Evolutionary conservation across 1,140 invertebrate genomes (phyloP).

Genomic region (Cyclargus thomasi): DNA sequence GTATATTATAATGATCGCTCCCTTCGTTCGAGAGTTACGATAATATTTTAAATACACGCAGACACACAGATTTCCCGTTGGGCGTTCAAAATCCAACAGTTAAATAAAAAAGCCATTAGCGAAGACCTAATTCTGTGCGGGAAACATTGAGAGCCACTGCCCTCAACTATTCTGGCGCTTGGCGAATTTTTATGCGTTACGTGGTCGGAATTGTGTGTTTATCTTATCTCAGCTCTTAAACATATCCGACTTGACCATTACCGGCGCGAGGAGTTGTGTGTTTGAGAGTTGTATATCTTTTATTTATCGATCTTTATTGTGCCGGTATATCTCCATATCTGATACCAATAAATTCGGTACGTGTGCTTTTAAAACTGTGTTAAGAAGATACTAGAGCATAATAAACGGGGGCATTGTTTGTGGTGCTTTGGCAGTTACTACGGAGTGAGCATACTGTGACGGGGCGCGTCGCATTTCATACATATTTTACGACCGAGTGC

Average conservation of each 20-base stretch:
- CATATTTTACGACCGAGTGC: too few relatives aligned
- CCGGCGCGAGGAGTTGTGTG: constrained; percentile 16
- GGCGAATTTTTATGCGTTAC: constrained; percentile 22
- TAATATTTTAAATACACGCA: too few relatives aligned
- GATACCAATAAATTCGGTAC: constrained; percentile 18
- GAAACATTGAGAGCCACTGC: constrained; percentile 10
- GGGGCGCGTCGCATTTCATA: too few relatives aligned
- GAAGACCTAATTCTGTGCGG: background rate
- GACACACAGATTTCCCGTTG: too few relatives aligned
- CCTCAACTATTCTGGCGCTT: constrained; percentile 20
- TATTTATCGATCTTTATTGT: constrained; percentile 21
- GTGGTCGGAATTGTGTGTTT: constrained; percentile 17
- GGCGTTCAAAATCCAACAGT: too few relatives aligned
- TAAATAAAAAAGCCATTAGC: too few relatives aligned
- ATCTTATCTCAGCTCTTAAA: constrained; percentile 22
- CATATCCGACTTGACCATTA: constrained; percentile 22
- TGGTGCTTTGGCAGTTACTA: background rate
- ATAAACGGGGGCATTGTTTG: background rate
- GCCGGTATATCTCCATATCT: constrained; percentile 15
- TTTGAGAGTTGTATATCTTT: constrained; percentile 20
- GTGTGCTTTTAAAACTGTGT: constrained; percentile 17
- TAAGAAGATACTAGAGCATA: background rate
- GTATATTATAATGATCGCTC: too few relatives aligned
- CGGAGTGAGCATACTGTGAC: background rate
- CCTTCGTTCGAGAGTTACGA: too few relatives aligned